phyloP scores from a whole-genome alignment of 2,888 invertebrate genomes.

The Spatulosminthurus flaviceps region DNA sequence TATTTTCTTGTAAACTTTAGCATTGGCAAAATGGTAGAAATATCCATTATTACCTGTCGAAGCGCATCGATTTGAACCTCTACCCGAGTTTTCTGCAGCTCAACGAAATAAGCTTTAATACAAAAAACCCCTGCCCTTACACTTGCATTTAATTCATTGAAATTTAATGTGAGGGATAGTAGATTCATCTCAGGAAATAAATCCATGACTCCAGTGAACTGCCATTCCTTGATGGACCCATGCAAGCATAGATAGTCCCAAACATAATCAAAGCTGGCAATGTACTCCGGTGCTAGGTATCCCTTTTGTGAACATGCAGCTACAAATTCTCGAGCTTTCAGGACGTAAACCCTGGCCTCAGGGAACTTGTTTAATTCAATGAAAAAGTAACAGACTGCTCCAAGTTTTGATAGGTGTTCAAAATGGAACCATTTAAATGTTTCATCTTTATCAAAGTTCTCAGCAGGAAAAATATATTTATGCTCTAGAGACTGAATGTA shows the following conservation, averaged over 20 bases:
- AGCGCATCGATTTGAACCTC: constrained; percentile 17
- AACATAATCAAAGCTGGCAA: not conserved
- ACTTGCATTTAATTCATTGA: not conserved
- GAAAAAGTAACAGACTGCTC: constrained; percentile 23
- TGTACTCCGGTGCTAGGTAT: not conserved
- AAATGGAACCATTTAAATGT: constrained; percentile 23
- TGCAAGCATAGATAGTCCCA: constrained; percentile 1
- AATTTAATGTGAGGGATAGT: constrained; percentile 2
- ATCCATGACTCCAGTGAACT: constrained; percentile 24
- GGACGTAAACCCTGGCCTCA: constrained; percentile 19
- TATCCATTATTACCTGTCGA: not conserved
- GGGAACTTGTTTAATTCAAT: constrained; percentile 24
- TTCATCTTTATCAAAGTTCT: constrained; percentile 33
- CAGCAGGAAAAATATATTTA: constrained; percentile 33
- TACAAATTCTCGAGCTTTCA: constrained; percentile 16
- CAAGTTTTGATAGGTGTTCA: constrained; percentile 18
- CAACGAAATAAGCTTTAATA: constrained; percentile 16
- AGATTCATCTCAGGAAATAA: constrained; percentile 38
- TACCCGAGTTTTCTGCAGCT: not conserved
- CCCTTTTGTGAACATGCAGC: constrained; percentile 3
- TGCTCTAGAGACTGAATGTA: constrained; percentile 7
- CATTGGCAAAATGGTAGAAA: not conserved
- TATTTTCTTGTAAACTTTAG: no score
- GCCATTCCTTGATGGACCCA: constrained; percentile 25
- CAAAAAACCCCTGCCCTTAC: constrained; percentile 23